Percentiles rank a stretch among this genome's conserved stretches.
Evolutionary conservation across 2,888 invertebrate genomes (phyloP).

Genomic region (Cremastobaeus sp.): DNA sequence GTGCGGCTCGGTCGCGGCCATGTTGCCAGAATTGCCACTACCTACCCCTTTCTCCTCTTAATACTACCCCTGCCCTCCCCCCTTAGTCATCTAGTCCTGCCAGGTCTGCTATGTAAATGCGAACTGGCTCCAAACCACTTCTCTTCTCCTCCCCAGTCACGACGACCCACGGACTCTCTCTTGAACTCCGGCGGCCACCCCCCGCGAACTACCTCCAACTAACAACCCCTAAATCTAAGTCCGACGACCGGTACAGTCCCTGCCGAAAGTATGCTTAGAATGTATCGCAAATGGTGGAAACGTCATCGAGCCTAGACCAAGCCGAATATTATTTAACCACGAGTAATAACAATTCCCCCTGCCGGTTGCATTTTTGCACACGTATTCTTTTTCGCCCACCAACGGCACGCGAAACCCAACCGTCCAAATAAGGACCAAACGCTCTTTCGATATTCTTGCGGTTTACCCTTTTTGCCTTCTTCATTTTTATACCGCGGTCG

Average conservation of each 20-base stretch:
- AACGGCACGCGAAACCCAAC: no score
- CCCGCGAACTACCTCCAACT: slow-evolving; percentile 76
- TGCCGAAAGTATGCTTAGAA: slow-evolving; percentile 68
- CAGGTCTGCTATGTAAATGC: slow-evolving; percentile 78
- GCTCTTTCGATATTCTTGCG: no score
- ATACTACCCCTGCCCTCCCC: slow-evolving; percentile 76
- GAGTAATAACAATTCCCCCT: neutral
- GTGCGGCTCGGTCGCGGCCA: slow-evolving; percentile 73
- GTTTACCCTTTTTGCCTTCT: no score
- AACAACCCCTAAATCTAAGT: slow-evolving; percentile 78
- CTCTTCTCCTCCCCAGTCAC: slow-evolving; percentile 65
- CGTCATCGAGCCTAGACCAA: slow-evolving; percentile 4
- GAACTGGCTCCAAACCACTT: slow-evolving; percentile 73
- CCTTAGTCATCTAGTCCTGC: slow-evolving; percentile 77
- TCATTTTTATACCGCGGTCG: no score
- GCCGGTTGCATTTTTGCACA: neutral
- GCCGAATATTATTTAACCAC: slow-evolving; percentile 18
- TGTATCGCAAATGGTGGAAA: slow-evolving; percentile 46
- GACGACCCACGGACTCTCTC: slow-evolving; percentile 68
- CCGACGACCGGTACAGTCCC: slow-evolving; percentile 75
- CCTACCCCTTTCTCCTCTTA: slow-evolving; percentile 77
- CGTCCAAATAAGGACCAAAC: no score
- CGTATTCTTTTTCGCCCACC: no score
- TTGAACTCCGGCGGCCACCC: slow-evolving; percentile 69
- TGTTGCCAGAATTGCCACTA: slow-evolving; percentile 78